A percentile compares a stretch with the other conserved stretches of the same genome.
These are phyloP conservation scores for Heliconius aoede DNA, from an alignment of 2,888 invertebrate species.

Conservation along the genomic window DNA sequence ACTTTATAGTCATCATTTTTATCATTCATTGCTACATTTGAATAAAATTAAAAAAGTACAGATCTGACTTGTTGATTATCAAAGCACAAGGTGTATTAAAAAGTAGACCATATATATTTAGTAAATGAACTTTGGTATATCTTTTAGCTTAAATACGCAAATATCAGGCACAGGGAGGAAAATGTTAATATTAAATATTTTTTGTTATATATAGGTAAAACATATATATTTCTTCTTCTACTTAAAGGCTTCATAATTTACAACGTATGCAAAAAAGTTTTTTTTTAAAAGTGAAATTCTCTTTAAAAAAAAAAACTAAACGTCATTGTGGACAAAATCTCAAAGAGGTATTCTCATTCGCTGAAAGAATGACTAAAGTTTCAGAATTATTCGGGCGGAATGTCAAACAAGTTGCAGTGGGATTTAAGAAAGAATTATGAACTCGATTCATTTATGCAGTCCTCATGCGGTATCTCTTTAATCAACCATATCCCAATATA, in stretches of 20 bases:
- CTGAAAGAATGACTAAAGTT: background rate
- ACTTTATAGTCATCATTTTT: background rate
- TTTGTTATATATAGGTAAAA: too few species aligned
- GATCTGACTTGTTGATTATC: too few species aligned
- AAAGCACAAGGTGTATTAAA: background rate
- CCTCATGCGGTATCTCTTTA: background rate
- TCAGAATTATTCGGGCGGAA: background rate
- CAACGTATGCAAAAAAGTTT: background rate
- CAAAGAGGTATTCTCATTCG: background rate
- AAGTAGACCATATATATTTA: background rate
- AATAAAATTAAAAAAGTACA: background rate
- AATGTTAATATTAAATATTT: too few species aligned
- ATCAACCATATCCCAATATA: background rate
- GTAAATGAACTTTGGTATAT: background rate
- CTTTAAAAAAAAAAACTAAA: constrained; percentile 7
- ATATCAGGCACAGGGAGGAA: too few species aligned
- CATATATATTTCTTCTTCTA: too few species aligned
- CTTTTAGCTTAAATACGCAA: background rate
- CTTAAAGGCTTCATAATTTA: too few species aligned
- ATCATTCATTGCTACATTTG: background rate
- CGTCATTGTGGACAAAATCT: background rate
- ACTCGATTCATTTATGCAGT: background rate
- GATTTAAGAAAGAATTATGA: background rate
- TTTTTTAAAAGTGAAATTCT: background rate
- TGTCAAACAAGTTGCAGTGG: constrained; percentile 14